Evolutionary conservation across 2,888 invertebrate genomes (phyloP), one percentile per base, ranked within the genome.

Genomic region (Anthophora plumipes): DNA sequence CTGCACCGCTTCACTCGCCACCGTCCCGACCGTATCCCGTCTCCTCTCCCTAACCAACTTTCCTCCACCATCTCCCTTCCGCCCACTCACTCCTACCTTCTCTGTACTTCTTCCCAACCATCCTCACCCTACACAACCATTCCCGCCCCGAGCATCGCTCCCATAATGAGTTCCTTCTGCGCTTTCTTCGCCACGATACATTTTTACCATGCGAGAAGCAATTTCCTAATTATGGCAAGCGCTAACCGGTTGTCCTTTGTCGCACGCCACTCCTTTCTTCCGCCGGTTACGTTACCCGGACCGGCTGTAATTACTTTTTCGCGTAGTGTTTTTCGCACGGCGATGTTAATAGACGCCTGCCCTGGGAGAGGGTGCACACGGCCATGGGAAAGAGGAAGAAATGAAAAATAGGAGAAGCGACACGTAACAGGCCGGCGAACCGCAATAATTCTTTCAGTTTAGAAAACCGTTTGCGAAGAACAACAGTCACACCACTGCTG

Each of bases 161-260:
- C 59, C 81, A 55, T 85, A 85, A 83, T 83, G 82, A 84, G 84
- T 84, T 88, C 82, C 80, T 85, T 79, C 77, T 80, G 76, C 83
- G 78, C 78, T 85, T 83, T 83, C 83, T 87, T 83, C 83, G 78
- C 85, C 78, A 37, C 80, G 83, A 83, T 80, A 77, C 85, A 83
- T 85, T 87, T 88, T 85, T 80, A 79, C 54, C 79, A 83, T 75
- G 80, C 78, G 74, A 77, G 80, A 82, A 84, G 89, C 83, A 90
- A 89, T 90, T 88, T 89, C 85, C 80, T 90, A 88, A 89, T 90
- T 89, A 90, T 80, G 83, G 63, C 79, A 64, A 76, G 83, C 85
- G 83, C 70, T 82, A 83, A 84, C 83, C 81, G 85, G 78, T 80
- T 80, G 82, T 81, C 71, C 85, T 85, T 86, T 86, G 82, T 77